Conservation (phyloP, 2,113 vertebrate species). For the Pteropus alecto region DNA sequence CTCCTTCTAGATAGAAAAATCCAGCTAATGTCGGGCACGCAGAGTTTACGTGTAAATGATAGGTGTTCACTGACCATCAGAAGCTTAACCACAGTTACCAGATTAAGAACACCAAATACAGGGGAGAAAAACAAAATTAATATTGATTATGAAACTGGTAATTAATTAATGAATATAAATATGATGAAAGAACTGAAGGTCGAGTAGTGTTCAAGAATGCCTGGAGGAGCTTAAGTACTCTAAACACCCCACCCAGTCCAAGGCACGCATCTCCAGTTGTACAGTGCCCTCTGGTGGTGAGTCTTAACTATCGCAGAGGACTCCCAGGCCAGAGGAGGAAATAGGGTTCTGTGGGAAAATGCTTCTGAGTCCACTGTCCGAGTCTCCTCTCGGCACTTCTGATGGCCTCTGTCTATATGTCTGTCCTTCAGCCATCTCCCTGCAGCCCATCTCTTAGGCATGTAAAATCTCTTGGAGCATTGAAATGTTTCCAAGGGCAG, state of each 20-base stretch:
- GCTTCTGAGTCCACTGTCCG: not conserved
- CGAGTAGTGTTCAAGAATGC: not conserved
- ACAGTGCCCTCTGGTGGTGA: slow-evolving; percentile 19
- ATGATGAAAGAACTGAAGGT: not conserved
- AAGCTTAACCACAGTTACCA: not conserved
- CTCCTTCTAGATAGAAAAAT: not conserved
- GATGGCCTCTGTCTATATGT: not conserved
- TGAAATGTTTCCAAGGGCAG: not conserved
- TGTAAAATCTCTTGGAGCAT: not conserved
- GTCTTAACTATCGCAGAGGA: fast-evolving
- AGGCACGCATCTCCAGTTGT: not conserved
- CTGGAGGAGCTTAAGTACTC: not conserved
- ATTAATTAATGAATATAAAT: no score
- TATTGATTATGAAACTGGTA: not conserved
- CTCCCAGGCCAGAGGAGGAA: not conserved
- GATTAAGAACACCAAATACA: not conserved
- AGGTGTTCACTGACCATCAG: not conserved
- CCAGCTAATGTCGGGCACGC: not conserved
- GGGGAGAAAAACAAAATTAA: not conserved
- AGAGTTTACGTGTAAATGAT: not conserved
- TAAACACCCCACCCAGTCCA: not conserved
- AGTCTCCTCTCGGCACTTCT: not conserved
- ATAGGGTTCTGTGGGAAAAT: not conserved
- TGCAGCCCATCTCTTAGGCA: not conserved
- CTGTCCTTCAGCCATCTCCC: not conserved